A percentile compares a stretch with the other conserved stretches of the same genome.
phyloP scores from a whole-genome alignment of 2,113 vertebrate genomes.

The Silurus asotus region DNA sequence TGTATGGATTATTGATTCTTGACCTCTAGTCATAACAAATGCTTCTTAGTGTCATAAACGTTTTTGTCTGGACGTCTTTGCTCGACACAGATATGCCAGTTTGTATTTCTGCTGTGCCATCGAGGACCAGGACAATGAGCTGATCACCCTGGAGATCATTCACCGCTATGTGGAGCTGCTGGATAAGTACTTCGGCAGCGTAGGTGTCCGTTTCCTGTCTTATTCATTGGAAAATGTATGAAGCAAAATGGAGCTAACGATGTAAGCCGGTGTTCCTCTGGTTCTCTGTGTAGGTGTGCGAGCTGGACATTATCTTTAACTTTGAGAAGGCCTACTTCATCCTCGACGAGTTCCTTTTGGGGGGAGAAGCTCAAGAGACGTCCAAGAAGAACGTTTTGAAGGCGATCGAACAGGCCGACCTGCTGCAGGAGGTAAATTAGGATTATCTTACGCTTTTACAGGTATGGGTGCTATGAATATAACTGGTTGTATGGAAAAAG shows the following conservation, averaged over 20 bases:
- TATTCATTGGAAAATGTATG: background rate
- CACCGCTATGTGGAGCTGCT: conserved; percentile 98
- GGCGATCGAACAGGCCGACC: conserved; percentile 88
- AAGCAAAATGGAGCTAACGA: background rate
- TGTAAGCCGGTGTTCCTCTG: background rate
- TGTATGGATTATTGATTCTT: background rate
- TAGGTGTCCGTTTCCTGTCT: conserved; percentile 65
- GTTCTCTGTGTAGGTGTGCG: conserved; percentile 74
- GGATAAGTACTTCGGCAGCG: conserved; percentile 99
- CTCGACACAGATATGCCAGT: conserved; percentile 88
- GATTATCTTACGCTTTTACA: background rate
- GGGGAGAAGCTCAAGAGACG: conserved; percentile 96
- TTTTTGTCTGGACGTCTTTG: conserved; percentile 7
- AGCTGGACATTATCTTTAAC: conserved; percentile 80
- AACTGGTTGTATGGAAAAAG: background rate
- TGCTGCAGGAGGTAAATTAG: conserved; percentile 90
- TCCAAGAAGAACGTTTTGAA: conserved; percentile 92
- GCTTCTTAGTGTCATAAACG: background rate
- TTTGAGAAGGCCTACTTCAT: conserved; percentile 85
- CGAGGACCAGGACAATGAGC: conserved; percentile 96
- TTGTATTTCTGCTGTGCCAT: conserved; percentile 99
- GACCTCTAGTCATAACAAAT: too few relatives aligned
- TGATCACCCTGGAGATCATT: conserved; percentile 99
- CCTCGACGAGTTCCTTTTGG: conserved; percentile 95
- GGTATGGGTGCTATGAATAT: background rate